Evolutionary conservation across 2,888 invertebrate species (phyloP).

Genomic region (Scotopteryx bipunctaria): DNA sequence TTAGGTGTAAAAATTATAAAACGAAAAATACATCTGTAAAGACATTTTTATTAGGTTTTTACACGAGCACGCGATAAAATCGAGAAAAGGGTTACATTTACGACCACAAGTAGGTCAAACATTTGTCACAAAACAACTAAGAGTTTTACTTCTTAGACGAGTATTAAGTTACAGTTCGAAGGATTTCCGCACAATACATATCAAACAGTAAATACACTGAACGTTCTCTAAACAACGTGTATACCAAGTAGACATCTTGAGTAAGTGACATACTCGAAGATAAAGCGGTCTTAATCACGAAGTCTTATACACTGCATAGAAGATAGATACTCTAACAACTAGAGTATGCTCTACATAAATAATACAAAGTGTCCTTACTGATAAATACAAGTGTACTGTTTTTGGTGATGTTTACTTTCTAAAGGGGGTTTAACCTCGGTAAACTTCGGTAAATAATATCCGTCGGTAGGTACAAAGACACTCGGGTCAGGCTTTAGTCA

Average conservation of each 20-base stretch:
- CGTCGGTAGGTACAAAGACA: conserved; percentile 31
- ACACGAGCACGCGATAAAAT: conserved; percentile 44
- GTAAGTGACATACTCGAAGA: neutral
- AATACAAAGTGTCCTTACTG: conserved; percentile 11
- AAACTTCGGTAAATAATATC: conserved; percentile 38
- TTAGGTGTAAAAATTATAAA: conserved; percentile 38
- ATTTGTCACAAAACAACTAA: conserved; percentile 32
- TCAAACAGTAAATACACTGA: conserved; percentile 17
- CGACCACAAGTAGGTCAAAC: conserved; percentile 38
- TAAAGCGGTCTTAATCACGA: too few relatives aligned
- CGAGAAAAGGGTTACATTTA: conserved; percentile 41
- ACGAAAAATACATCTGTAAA: conserved; percentile 43
- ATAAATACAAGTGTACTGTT: conserved; percentile 6
- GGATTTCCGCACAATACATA: conserved; percentile 27
- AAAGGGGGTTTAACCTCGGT: conserved; percentile 38
- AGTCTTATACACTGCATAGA: too few relatives aligned
- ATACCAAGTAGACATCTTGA: neutral
- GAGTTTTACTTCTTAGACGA: conserved; percentile 35
- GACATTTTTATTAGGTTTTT: conserved; percentile 54
- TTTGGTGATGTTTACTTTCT: conserved; percentile 33
- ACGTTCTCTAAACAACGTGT: too few relatives aligned
- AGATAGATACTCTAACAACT: neutral
- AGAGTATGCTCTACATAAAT: neutral
- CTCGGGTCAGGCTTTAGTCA: neutral
- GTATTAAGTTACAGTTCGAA: conserved; percentile 32